phyloP scores from a whole-genome alignment of 2,888 invertebrate genomes.

The Acanthosepion esculentum region DNA sequence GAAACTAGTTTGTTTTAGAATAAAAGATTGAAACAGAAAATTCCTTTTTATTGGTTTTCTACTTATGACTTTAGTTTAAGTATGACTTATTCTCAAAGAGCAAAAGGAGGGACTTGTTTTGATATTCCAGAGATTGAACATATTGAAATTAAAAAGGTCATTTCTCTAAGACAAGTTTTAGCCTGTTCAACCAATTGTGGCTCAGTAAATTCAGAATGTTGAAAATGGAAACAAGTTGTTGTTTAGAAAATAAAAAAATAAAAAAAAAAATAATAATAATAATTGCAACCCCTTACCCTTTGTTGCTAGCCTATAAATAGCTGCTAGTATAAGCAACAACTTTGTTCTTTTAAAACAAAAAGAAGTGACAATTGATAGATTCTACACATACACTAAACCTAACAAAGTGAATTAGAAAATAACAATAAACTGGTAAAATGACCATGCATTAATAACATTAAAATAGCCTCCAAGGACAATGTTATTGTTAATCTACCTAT shows the following conservation, averaged over 20 bases:
- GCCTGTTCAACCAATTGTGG: no score
- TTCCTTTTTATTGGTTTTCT: no score
- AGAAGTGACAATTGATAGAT: neutral
- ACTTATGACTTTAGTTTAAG: no score
- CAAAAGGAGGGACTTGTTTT: no score
- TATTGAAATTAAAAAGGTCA: no score
- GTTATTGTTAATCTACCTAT: neutral
- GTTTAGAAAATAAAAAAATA: neutral
- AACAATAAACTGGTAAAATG: neutral
- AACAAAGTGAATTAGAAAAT: neutral
- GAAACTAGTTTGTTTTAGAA: no score
- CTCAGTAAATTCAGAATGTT: neutral
- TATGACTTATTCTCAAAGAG: no score
- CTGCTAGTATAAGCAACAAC: neutral
- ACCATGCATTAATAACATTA: neutral
- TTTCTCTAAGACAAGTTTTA: neutral
- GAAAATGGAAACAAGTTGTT: neutral
- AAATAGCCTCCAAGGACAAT: neutral
- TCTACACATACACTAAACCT: neutral
- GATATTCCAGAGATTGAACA: no score
- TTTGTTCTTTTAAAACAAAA: neutral
- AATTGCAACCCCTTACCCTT: neutral
- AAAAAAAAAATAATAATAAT: no score
- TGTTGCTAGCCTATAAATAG: neutral
- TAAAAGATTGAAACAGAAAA: no score